phyloP scores from a whole-genome alignment of 2,113 vertebrate genomes.

The Pygathrix nemaeus region DNA sequence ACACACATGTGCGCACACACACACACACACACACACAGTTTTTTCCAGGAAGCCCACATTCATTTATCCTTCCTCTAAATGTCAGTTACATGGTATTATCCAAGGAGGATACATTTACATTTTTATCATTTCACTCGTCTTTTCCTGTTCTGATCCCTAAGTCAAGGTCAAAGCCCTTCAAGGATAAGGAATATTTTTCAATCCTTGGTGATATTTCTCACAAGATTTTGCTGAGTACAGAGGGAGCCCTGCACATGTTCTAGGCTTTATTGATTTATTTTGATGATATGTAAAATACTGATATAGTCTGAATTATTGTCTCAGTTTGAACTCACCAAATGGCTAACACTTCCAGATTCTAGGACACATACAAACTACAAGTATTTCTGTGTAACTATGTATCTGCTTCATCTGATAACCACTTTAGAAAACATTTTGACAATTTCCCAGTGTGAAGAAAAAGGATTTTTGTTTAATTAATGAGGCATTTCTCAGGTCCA shows the following conservation, averaged over 20 bases:
- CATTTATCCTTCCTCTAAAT: not conserved
- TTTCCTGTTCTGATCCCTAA: not conserved
- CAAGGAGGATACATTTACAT: not conserved
- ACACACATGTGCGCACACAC: accelerated
- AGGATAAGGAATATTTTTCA: not conserved
- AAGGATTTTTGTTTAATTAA: conserved; percentile 71
- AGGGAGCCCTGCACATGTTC: not conserved
- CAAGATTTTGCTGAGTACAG: not conserved
- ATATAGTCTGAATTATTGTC: not conserved
- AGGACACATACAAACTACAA: not conserved
- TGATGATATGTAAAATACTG: not conserved
- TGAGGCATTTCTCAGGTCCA: conserved; percentile 51
- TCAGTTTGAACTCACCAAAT: conserved; percentile 38
- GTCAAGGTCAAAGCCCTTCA: not conserved
- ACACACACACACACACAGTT: not conserved
- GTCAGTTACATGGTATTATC: not conserved
- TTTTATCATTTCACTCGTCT: not conserved
- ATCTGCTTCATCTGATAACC: conserved; percentile 46
- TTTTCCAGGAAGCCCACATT: not conserved
- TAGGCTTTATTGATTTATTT: not conserved
- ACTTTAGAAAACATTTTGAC: conserved; percentile 72
- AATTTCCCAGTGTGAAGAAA: conserved; percentile 64
- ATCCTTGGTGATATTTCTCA: not conserved
- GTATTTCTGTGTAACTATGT: conserved; percentile 19
- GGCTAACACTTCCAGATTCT: not conserved